phyloP scores from a whole-genome alignment of 2,888 invertebrate genomes.

The Aspidiotus destructor region DNA sequence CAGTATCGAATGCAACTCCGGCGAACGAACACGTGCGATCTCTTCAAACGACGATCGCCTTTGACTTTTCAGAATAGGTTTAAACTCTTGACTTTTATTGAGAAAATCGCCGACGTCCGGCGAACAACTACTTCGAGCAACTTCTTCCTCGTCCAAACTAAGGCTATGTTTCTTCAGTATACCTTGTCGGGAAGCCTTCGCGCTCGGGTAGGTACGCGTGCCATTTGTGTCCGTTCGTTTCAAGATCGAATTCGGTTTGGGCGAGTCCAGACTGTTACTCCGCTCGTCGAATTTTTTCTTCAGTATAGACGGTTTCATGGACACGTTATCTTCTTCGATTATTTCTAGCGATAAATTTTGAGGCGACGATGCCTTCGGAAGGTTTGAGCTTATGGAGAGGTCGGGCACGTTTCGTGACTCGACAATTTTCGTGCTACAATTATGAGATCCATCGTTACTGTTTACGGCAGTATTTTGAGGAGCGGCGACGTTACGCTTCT shows the following conservation, averaged over 20 bases:
- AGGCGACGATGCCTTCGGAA: background rate
- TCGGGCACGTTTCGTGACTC: background rate
- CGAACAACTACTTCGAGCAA: conserved; percentile 58
- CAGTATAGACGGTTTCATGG: conserved; percentile 24
- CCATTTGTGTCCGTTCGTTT: conserved; percentile 32
- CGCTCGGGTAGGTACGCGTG: background rate
- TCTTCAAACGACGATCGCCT: conserved; percentile 63
- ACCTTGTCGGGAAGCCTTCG: conserved; percentile 49
- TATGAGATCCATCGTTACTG: background rate
- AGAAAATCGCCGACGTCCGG: conserved; percentile 45
- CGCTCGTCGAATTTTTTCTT: conserved; percentile 30
- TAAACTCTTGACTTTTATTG: conserved; percentile 47
- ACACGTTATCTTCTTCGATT: conserved; percentile 18
- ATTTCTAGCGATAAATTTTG: conserved; percentile 16
- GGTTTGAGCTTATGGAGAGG: background rate
- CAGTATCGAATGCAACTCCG: conserved; percentile 48
- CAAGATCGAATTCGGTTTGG: conserved; percentile 34
- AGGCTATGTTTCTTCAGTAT: conserved; percentile 68
- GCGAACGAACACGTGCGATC: conserved; percentile 43
- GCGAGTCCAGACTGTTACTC: conserved; percentile 11
- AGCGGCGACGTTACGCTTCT: conserved; percentile 1
- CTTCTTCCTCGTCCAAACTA: conserved; percentile 67
- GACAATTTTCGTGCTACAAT: background rate
- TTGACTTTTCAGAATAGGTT: conserved; percentile 57
- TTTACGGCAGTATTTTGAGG: background rate